Evolutionary conservation across 1,140 invertebrate genomes (phyloP), one percentile per base, ranked within the genome.

Genomic region (Cydia splendana): DNA sequence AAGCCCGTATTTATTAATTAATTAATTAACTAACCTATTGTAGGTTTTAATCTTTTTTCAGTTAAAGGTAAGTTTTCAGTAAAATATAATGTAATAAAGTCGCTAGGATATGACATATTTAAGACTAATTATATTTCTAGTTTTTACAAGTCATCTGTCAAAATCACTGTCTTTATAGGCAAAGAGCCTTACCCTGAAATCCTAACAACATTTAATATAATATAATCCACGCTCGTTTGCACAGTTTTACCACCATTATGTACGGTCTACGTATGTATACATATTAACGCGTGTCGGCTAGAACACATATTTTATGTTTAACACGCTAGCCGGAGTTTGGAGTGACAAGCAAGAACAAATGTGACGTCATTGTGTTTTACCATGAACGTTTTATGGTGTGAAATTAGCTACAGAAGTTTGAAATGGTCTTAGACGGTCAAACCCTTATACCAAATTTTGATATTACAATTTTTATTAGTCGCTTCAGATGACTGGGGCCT

Each of bases 351-450:
- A 71, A 71, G 34, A 71, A 42, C 65, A 69, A 42, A n/a, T 71
- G 67, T 71, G 67, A 71, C 67, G 67, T 71, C 67, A 71, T 38
- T 71, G 2, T 62, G 20, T 62, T 71, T 71, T 71, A 38, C 30
- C 15, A 15, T 71, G 67, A 38, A 38, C 67, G 67, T 71, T 71
- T 71, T 15, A 18, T 18, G 34, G 42, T 80, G 77, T 78, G 77
- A 42, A 76, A 76, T 80, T 76, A 77, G 77, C 77, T 80, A 74
- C 51, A 53, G 51, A 53, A 13, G n/a, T 53, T 53, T 53, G 51
- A n/a, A 53, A 18, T n/a, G 45, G 45, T 48, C 45, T 42, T 42
- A 34, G 5, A 48, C 13, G 13, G 45, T 48, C 45, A 15, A 15
- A 48, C 13, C 13, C 12, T 15, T 4, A 48, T 15, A 13, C 9